Conservation (phyloP, 2,888 invertebrate species). For the Pasiphila rectangulata region DNA sequence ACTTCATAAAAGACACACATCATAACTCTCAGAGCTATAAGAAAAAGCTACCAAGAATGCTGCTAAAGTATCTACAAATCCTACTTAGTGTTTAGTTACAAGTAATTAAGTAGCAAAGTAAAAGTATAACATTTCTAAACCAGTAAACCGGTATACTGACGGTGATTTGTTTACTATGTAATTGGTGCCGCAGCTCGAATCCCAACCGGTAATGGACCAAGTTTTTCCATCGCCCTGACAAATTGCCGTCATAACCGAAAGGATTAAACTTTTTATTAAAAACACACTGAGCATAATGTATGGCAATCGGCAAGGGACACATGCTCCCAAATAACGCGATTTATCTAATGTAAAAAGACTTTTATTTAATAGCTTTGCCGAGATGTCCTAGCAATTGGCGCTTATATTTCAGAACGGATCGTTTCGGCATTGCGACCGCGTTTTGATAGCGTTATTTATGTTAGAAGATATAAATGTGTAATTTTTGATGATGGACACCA, state of each 20-base stretch:
- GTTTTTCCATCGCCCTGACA: conserved; percentile 78
- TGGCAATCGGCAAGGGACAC: conserved; percentile 79
- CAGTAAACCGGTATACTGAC: conserved; percentile 3
- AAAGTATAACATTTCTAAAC: neutral
- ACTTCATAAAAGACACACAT: too few relatives aligned
- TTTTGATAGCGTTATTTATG: conserved; percentile 75
- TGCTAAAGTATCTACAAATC: too few relatives aligned
- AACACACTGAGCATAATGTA: conserved; percentile 80
- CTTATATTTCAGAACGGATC: conserved; percentile 69
- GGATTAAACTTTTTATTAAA: conserved; percentile 81
- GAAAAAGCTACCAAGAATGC: neutral
- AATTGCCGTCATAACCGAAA: conserved; percentile 79
- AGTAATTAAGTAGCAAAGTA: too few relatives aligned
- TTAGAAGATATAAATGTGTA: conserved; percentile 67
- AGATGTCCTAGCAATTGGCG: conserved; percentile 73
- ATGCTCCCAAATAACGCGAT: conserved; percentile 79
- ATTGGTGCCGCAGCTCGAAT: conserved; percentile 29
- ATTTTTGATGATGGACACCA: conserved; percentile 67
- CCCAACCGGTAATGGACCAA: conserved; percentile 74
- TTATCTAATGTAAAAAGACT: conserved; percentile 80
- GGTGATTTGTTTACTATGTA: conserved; percentile 6
- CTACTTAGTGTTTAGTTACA: too few relatives aligned
- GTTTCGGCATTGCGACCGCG: conserved; percentile 63
- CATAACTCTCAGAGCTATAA: too few relatives aligned
- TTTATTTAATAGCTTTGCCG: conserved; percentile 77